Evolutionary conservation across 2,113 vertebrate genomes (phyloP), one percentile per base, ranked within the genome.

Genomic region (Poicephalus gulielmi): DNA sequence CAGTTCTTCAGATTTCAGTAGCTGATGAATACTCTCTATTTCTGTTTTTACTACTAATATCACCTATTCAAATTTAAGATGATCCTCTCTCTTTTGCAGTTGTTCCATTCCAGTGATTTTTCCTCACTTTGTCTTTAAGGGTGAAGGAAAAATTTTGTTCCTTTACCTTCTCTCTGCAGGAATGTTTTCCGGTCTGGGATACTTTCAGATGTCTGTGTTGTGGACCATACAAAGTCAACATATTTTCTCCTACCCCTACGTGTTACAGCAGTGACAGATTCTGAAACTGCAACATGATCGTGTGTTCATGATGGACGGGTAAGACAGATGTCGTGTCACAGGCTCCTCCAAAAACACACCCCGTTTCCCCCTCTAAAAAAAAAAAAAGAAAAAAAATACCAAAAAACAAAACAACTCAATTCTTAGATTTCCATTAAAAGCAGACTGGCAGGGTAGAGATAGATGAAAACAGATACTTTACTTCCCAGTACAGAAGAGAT

Each of bases 291-390:
- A 86, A 77, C 17, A 66, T 5, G 17, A 75, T n/a, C 11, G 14
- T 1, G 7, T 31, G 17, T 23, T 50, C 57, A 37, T 12, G 41
- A 92, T 6, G 7, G 43, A 64, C 19, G 14, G 37, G 13, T 49
- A 85, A 82, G 7, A 6, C 16, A 68, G 64, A 28, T 20, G 25
- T 13, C 22, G 14, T 31, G 35, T 12, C 70, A 22, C 76, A 55
- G 14, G 5, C 3, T 2, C 33, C n/a, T 0, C 6, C 6, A 59
- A 59, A 35, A n/a, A 59, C 57, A 35, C 19, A n/a, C 1, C 33
- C 13, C 22, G 9, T 24, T 35, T 22, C 22, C 22, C 55, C 33
- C 20, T 23, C 12, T 4, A 35, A 59, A 12, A 50, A 30, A 50
- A 30, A 31, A 2, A 2, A 27, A 25, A 14, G 15, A 50, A 15